A percentile compares a stretch with the other conserved stretches of the same genome.
Evolutionary conservation across 2,113 vertebrate genomes (phyloP).

Genomic region (Petroica traversi): DNA sequence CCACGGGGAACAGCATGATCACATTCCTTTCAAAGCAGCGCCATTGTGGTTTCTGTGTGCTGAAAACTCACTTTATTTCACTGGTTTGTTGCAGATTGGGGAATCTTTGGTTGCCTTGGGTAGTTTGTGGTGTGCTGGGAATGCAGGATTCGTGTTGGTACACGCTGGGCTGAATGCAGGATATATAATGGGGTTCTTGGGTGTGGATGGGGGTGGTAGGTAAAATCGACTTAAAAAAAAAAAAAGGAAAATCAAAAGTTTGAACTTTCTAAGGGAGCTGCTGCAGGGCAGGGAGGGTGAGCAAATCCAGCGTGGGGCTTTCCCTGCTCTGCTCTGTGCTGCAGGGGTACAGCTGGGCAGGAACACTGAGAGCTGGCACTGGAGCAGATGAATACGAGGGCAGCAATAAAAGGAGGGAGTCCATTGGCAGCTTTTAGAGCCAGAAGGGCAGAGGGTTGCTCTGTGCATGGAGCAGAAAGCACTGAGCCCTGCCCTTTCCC

Average conservation of each 20-base stretch:
- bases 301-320: accelerated
- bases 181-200: neutral
- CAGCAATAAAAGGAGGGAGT: neutral
- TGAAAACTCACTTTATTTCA: neutral
- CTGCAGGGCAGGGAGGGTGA: neutral
- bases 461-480: neutral
- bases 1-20: neutral
- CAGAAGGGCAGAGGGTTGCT: neutral
- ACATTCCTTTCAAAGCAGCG: neutral
- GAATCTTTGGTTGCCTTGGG: neutral
- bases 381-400: neutral
- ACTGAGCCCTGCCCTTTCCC: neutral
- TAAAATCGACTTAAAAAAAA: neutral
- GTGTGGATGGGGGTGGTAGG: neutral
- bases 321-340: neutral
- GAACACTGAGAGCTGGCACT: neutral
- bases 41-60: accelerated
- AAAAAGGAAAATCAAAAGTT: neutral
- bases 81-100: neutral
- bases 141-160: neutral
- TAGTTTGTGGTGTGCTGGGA: neutral
- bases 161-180: neutral
- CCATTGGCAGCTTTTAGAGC: neutral
- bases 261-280: neutral
- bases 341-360: neutral